phyloP scores from a whole-genome alignment of 92 coral and sea anemone genomes.

The Heliopora coerulea region DNA sequence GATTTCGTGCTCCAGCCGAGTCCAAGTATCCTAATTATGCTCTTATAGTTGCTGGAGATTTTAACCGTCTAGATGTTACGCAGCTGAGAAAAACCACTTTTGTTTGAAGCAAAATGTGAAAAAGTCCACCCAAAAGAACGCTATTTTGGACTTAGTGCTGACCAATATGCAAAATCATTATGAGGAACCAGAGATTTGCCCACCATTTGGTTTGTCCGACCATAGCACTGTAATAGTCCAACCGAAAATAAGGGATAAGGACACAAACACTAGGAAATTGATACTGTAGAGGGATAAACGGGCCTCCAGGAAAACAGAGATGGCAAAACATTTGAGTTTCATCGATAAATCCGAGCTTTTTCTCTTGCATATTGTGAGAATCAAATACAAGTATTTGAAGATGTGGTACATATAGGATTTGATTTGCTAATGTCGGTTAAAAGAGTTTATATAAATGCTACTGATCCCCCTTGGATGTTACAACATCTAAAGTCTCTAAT shows the following conservation, averaged over 20 bases:
- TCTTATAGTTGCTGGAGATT: too few relatives aligned
- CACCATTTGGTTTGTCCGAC: too few relatives aligned
- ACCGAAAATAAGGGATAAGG: neutral
- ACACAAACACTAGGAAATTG: slow-evolving; percentile 7
- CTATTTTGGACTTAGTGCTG: too few relatives aligned
- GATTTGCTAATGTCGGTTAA: slow-evolving; percentile 50
- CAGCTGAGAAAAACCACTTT: too few relatives aligned
- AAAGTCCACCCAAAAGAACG: too few relatives aligned
- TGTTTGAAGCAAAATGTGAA: too few relatives aligned
- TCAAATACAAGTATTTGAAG: slow-evolving; percentile 2
- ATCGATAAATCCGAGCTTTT: slow-evolving; percentile 16
- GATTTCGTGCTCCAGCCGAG: too few relatives aligned
- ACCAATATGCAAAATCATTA: too few relatives aligned
- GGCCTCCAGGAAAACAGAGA: slow-evolving; percentile 40
- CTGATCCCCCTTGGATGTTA: slow-evolving; percentile 55
- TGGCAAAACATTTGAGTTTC: slow-evolving; percentile 32
- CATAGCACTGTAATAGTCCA: too few relatives aligned
- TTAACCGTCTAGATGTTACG: too few relatives aligned
- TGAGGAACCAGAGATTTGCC: too few relatives aligned
- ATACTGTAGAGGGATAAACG: slow-evolving; percentile 36
- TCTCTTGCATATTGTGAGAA: slow-evolving; percentile 42
- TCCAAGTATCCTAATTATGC: too few relatives aligned
- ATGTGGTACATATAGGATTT: slow-evolving; percentile 33
- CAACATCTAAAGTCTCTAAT: slow-evolving; percentile 49
- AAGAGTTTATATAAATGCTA: slow-evolving; percentile 38